Evolutionary conservation across 1,140 invertebrate genomes (phyloP).

Genomic region (Myzus persicae): DNA sequence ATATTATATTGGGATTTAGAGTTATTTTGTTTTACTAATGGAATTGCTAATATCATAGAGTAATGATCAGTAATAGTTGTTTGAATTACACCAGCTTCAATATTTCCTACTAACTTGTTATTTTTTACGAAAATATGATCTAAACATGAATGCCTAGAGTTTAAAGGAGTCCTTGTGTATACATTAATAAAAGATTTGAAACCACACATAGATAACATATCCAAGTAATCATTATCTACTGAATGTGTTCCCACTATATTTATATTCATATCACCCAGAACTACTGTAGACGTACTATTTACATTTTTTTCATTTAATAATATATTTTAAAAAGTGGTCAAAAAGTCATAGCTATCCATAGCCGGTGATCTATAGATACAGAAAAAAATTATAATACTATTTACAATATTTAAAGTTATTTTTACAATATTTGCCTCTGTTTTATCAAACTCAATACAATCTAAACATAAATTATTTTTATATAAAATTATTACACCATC

Average conservation of each 20-base stretch:
- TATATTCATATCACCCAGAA: neutral
- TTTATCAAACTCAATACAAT: neutral
- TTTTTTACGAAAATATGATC: constrained; percentile 8
- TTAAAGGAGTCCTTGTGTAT: neutral
- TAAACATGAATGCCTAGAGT: neutral
- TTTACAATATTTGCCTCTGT: neutral
- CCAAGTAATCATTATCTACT: neutral
- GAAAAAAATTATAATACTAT: neutral
- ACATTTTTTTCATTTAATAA: constrained; percentile 24
- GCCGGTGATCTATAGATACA: neutral
- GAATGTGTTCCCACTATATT: neutral
- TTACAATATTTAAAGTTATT: neutral
- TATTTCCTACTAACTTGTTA: neutral
- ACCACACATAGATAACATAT: neutral
- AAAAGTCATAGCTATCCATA: neutral
- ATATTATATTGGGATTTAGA: no score
- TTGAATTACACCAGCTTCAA: neutral
- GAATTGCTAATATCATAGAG: neutral
- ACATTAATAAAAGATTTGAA: neutral
- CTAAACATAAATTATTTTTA: neutral
- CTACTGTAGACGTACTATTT: neutral
- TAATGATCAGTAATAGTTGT: constrained; percentile 11
- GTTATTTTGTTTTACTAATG: no score
- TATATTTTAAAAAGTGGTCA: neutral
- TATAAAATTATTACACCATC: neutral